Percentiles rank a stretch among this genome's conserved stretches.
Conservation (phyloP, 2,797 vertebrate genomes). For the Sparus aurata region DNA sequence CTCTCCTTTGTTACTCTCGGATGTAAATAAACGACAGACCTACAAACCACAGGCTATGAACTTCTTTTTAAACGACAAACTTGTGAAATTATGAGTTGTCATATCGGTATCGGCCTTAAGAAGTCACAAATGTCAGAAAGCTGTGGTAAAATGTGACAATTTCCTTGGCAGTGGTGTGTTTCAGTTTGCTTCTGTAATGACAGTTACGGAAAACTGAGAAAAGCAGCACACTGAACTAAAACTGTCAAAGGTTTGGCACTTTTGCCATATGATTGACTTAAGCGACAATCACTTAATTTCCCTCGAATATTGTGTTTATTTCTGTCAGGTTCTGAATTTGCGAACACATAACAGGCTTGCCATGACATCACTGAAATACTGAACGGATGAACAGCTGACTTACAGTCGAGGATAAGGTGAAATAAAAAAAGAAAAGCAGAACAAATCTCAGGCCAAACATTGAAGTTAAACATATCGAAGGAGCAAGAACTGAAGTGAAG, state of each 20-base stretch:
- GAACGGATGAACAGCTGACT: conserved; percentile 16
- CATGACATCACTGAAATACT: neutral
- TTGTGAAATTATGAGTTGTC: too few relatives aligned
- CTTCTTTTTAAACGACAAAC: too few relatives aligned
- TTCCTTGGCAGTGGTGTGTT: neutral
- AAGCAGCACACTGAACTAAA: neutral
- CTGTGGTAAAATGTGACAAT: neutral
- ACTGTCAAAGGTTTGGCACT: neutral
- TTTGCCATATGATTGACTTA: neutral
- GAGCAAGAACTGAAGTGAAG: conserved; percentile 9
- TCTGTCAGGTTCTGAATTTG: neutral
- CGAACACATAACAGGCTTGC: neutral
- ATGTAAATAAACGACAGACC: too few relatives aligned
- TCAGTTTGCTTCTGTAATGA: neutral
- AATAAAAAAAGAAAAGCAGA: neutral
- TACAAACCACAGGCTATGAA: too few relatives aligned
- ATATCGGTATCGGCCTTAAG: too few relatives aligned
- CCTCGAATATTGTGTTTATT: neutral
- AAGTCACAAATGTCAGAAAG: neutral
- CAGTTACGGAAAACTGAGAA: neutral
- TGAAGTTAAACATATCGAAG: conserved; percentile 27
- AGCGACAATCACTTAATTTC: neutral
- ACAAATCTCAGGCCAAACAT: conserved; percentile 15
- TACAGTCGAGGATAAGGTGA: conserved; percentile 22
- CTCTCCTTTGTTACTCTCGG: too few relatives aligned